Conservation (phyloP, 2,797 vertebrate genomes). For the Lerista edwardsae region DNA sequence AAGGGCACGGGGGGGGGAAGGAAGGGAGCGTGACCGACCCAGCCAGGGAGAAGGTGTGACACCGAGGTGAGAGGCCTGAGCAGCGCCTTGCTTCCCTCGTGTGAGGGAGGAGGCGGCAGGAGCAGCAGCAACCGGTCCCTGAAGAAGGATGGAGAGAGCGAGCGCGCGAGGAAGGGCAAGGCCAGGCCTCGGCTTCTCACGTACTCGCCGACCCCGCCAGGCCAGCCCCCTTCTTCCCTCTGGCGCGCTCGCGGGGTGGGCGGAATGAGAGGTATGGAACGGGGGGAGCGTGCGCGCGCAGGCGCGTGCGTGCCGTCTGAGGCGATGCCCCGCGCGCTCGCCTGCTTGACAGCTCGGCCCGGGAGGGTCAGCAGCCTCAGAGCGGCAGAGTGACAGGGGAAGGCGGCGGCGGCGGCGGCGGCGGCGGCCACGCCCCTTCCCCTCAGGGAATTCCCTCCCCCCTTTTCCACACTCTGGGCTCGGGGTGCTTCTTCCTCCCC, state of each 20-base stretch:
- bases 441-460: not conserved
- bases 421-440: constrained; percentile 24
- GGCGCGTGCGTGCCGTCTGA: not conserved
- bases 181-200: not conserved
- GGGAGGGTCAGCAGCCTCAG: not conserved
- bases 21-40: too few species aligned
- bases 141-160: not conserved
- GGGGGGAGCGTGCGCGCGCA: not conserved
- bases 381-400: not conserved
- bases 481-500: constrained; percentile 7
- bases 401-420: not conserved
- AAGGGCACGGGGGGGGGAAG: fast-evolving
- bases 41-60: not conserved
- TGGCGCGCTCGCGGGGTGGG: not conserved
- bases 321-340: not conserved
- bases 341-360: constrained; percentile 20
- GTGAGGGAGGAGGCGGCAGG: not conserved
- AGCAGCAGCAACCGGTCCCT: not conserved
- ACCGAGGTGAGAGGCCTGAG: not conserved
- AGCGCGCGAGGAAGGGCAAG: not conserved
- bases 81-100: not conserved
- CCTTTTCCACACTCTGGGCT: not conserved
- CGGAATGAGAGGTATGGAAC: too few species aligned
- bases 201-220: not conserved
- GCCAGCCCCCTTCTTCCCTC: not conserved